Percentiles rank a stretch among this genome's conserved stretches.
phyloP scores from a whole-genome alignment of 2,113 vertebrate genomes.

The Ophthalmolycus amberensis region DNA sequence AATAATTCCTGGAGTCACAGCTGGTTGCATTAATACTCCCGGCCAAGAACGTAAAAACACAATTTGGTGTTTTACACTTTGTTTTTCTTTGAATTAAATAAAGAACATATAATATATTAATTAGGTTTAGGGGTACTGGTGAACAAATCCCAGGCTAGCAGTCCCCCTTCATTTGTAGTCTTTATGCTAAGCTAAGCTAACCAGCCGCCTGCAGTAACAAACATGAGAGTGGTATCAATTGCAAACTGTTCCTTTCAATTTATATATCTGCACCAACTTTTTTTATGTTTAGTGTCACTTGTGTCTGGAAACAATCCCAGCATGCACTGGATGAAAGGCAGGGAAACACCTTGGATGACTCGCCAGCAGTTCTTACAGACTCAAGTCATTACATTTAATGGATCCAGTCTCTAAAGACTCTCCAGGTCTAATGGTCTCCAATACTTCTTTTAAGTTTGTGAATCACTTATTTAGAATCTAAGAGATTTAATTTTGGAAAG shows the following conservation, averaged over 20 bases:
- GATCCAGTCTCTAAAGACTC: not conserved
- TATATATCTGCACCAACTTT: not conserved
- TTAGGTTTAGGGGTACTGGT: not conserved
- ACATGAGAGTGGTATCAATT: not conserved
- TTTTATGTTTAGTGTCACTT: not conserved
- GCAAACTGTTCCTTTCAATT: not conserved
- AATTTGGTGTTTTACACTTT: not conserved
- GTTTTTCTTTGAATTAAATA: not conserved
- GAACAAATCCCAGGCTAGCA: not conserved
- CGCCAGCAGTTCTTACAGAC: not conserved
- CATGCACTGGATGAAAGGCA: not conserved
- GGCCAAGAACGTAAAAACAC: not conserved
- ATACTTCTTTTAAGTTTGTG: conserved; percentile 1
- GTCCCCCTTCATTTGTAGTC: not conserved
- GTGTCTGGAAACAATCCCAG: conserved; percentile 18
- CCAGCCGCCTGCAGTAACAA: too few species aligned
- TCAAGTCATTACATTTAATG: not conserved
- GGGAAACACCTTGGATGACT: not conserved
- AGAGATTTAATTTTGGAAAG: conserved; percentile 1
- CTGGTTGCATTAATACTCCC: too few species aligned
- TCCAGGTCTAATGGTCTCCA: too few species aligned
- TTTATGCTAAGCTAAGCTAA: conserved; percentile 4
- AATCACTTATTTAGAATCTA: not conserved
- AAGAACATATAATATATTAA: not conserved
- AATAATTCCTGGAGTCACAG: too few species aligned